Percentiles rank a stretch among this genome's conserved stretches.
Evolutionary conservation across 2,888 invertebrate species (phyloP).

Genomic region (Stenodema calcarata): DNA sequence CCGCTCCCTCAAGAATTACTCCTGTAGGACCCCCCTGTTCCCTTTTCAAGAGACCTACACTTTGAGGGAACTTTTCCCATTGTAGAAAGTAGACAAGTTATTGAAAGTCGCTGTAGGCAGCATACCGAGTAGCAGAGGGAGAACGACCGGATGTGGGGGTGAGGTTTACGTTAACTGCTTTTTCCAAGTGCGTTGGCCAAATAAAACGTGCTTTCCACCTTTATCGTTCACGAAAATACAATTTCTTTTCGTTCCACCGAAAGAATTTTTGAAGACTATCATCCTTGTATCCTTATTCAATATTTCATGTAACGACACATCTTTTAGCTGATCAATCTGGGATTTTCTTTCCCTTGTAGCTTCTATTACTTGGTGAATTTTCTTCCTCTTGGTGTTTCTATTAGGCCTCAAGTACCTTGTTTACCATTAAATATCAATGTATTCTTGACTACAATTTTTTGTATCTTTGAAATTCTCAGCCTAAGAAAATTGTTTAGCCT

Average conservation of each 20-base stretch:
- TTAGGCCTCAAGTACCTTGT: too few relatives aligned
- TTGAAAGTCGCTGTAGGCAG: constrained; percentile 27
- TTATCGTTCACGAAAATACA: not conserved
- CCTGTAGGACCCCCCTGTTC: not conserved
- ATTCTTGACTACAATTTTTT: too few relatives aligned
- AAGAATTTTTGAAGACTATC: not conserved
- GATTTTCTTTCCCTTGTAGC: too few relatives aligned
- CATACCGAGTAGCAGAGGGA: constrained; percentile 5
- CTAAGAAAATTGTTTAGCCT: too few relatives aligned
- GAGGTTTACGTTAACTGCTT: constrained; percentile 5
- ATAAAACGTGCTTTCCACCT: constrained; percentile 4
- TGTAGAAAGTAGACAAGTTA: constrained; percentile 37
- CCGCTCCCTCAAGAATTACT: not conserved
- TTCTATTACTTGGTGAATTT: too few relatives aligned
- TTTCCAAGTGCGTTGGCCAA: not conserved
- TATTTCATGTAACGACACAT: too few relatives aligned
- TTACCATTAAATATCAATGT: too few relatives aligned
- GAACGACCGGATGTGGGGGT: not conserved
- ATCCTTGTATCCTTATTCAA: too few relatives aligned
- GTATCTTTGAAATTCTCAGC: too few relatives aligned
- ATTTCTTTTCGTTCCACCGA: not conserved
- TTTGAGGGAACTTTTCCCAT: constrained; percentile 24
- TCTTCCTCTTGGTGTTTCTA: too few relatives aligned
- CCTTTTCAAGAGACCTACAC: not conserved
- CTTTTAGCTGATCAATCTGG: too few relatives aligned